Evolutionary conservation across 2,113 vertebrate genomes (phyloP).

Genomic region (Lagopus leucura): DNA sequence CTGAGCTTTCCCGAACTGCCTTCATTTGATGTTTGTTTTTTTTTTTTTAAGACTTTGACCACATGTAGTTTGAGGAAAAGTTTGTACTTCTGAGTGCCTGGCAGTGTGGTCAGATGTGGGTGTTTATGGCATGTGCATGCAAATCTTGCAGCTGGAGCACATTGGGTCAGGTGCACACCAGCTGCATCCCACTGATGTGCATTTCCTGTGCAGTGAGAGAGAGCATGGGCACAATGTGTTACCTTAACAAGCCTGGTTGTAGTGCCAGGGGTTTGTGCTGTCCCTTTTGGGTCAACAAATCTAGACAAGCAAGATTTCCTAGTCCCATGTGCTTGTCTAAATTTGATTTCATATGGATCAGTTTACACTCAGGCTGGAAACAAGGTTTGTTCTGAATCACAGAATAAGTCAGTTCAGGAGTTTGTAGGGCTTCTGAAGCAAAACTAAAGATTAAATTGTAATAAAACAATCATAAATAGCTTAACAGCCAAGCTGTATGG

Average conservation of each 20-base stretch:
- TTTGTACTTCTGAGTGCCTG: not conserved
- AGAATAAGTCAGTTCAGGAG: not conserved
- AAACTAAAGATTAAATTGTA: not conserved
- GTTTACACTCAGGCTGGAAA: not conserved
- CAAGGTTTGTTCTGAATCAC: not conserved
- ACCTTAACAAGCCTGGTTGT: not conserved
- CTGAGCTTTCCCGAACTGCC: not conserved
- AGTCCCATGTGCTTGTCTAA: not conserved
- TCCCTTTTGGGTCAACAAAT: not conserved
- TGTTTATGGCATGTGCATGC: rapidly evolving
- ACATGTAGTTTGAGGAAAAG: not conserved
- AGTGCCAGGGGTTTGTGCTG: rapidly evolving
- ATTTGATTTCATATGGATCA: not conserved
- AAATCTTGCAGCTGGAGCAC: not conserved
- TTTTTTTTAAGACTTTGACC: not conserved
- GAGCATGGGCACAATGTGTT: not conserved
- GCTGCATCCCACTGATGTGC: rapidly evolving
- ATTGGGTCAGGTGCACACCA: rapidly evolving
- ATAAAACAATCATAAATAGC: not conserved
- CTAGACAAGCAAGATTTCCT: not conserved
- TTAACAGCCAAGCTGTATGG: not conserved
- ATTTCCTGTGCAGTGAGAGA: rapidly evolving
- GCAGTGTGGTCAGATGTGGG: not conserved
- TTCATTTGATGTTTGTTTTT: not conserved
- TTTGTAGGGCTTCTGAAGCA: not conserved